Evolutionary conservation across 2,797 vertebrate genomes (phyloP).

Genomic region (Myotis myotis): DNA sequence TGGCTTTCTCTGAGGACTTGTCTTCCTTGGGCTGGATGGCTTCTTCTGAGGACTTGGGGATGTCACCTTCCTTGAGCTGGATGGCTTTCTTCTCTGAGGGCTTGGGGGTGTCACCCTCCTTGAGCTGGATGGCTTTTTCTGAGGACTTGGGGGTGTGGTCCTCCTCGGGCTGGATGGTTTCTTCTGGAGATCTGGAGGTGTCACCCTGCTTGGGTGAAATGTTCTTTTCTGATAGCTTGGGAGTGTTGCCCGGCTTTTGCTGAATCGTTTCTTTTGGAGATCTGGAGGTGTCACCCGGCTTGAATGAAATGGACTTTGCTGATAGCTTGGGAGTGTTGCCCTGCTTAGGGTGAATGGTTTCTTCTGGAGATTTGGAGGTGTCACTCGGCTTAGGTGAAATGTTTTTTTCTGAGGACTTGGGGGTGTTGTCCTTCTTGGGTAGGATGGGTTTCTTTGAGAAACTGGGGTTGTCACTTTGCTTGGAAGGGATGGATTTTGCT

Average conservation of each 20-base stretch:
- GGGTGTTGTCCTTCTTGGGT: not conserved
- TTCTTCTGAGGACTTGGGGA: not conserved
- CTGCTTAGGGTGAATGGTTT: not conserved
- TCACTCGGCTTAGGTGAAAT: not conserved
- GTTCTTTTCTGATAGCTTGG: no score
- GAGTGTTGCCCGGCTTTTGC: rapidly evolving
- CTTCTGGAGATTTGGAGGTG: not conserved
- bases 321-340: rapidly evolving
- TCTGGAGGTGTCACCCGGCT: rapidly evolving
- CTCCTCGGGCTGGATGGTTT: not conserved
- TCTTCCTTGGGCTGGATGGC: not conserved
- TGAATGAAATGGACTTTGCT: not conserved
- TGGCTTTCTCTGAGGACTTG: not conserved
- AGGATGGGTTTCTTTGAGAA: not conserved
- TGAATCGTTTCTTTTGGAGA: not conserved
- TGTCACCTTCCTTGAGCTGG: not conserved
- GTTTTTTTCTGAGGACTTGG: not conserved
- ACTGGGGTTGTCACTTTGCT: not conserved
- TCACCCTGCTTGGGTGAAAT: rapidly evolving
- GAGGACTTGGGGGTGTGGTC: not conserved
- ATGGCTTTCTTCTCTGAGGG: not conserved
- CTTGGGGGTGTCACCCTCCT: not conserved
- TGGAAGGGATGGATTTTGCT: not conserved
- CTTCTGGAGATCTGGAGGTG: not conserved
- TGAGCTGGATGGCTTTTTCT: not conserved